Evolutionary conservation across 2,113 vertebrate species (phyloP), one percentile per base, ranked within the genome.

Genomic region (Oceanites oceanicus): DNA sequence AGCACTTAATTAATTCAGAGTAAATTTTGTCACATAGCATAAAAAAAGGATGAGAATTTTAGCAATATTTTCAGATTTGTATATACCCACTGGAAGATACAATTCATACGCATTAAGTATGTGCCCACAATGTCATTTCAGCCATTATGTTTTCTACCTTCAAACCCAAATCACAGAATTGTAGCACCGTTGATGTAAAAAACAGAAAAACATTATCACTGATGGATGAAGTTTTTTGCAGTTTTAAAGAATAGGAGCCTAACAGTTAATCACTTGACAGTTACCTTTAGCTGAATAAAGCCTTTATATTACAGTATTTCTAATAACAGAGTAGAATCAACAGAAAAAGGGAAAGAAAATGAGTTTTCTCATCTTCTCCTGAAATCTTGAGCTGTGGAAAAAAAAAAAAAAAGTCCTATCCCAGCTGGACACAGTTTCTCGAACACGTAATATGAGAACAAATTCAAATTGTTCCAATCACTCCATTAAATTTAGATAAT

Each of bases 111-210:
- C 59, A 59, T 20, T 26, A 7, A 8, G 21, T 6, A 23, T 63
- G 27, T 7, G 65, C 59, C 74, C 52, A 72, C 12, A 0, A 3
- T 9, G n/a, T 32, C 47, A 45, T 53, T n/a, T 52, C 38, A 75
- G 15, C 26, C n/a, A 21, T 42, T 15, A 3, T 0, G n/a, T 36
- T 30, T 32, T 15, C 30, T 29, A 36, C 7, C 61, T 26, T 52
- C 61, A 49, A 78, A 40, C 21, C 38, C 30, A 84, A 40, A 74
- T 19, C 50, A 32, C 16, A 42, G 12, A 40, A 15, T 2, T 73
- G 3, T 44, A 61, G 22, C 4, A 1, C 7, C 0, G 0, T 1
- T 1, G 2, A 58, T 9, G 10, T 4, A 72, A 70, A 86, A 67
- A 52, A 7, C 15, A 81, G 15, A 18, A 47, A 55, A 50, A 19